These are phyloP conservation scores for Anastrepha ludens DNA, from an alignment of 1,140 invertebrate species.

Conservation along the genomic window DNA sequence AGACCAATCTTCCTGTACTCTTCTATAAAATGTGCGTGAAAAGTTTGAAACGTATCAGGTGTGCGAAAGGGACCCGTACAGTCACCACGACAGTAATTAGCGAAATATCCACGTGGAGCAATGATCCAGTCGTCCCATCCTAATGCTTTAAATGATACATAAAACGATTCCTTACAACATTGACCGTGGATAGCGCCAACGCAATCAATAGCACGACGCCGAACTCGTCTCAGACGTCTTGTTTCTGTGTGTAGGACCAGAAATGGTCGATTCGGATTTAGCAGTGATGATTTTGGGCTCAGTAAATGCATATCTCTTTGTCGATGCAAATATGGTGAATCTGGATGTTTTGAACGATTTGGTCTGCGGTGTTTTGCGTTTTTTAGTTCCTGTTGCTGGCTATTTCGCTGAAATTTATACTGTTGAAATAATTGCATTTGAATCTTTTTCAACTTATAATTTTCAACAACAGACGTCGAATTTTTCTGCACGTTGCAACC, in stretches of 20 bases:
- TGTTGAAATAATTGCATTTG: background rate
- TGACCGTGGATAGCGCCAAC: conserved; percentile 83
- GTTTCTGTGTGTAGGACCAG: conserved; percentile 87
- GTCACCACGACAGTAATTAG: conserved; percentile 95
- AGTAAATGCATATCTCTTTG: background rate
- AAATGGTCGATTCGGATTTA: conserved; percentile 84
- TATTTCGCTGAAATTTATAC: too few relatives aligned
- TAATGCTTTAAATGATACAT: conserved; percentile 91
- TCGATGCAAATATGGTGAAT: background rate
- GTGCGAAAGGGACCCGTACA: conserved; percentile 85
- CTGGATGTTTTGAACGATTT: background rate
- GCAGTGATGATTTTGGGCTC: background rate
- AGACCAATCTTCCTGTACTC: conserved; percentile 87
- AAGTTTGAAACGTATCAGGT: conserved; percentile 80
- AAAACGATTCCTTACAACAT: conserved; percentile 94
- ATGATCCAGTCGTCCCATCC: conserved; percentile 98
- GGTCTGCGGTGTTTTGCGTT: too few relatives aligned
- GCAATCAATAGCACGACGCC: conserved; percentile 88
- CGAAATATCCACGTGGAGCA: conserved; percentile 90
- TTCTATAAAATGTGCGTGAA: conserved; percentile 92
- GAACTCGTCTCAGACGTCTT: conserved; percentile 79
- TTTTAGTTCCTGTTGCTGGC: background rate
- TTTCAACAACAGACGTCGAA: background rate
- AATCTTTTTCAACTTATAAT: background rate
- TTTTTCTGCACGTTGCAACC: background rate